Base-by-base conservation (phyloP, 2,888 invertebrate species). In the Hemithea aestivaria region DNA sequence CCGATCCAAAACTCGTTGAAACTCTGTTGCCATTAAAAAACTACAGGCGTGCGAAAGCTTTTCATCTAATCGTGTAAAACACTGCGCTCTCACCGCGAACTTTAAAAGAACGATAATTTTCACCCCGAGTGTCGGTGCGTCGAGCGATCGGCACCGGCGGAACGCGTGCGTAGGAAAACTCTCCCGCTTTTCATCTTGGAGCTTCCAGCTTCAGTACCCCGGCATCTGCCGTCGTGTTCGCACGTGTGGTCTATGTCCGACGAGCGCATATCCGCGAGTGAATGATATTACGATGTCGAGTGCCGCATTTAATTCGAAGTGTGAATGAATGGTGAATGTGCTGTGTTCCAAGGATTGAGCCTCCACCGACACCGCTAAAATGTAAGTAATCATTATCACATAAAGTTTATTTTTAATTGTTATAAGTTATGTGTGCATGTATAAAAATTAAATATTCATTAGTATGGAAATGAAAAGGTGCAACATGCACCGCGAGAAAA, bases 261-360 rank as follows among this genome's bases (percentile, higher is more conserved):
- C 45, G 56, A 45, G 43, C 33, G 45, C 58, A 58, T 53, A 60
- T 45, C 40, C 65, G 73, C 66, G 71, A 69, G 68, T 73, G 72
- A 54, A 62, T 66, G 48, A 60, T 48, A 63, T 70, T 72, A 72
- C 81, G 80, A 81, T 78, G 78, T 67, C 63, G 53, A 63, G 73
- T 73, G 73, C 49, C 56, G 62, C 63, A 62, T 60, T 59, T 52
- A 59, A 57, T 62, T 65, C 52, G 40, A 64, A 60, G 70, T 72
- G 75, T 67, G 64, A 56, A 56, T 58, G 56, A 56, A 56, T 58
- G 56, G 69, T 79, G 78, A 67, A 68, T 68, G 70, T 51, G 60
- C 68, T 81, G 77, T 67, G 68, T 74, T 70, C 47, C 57, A 60
- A 52, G 54, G 53, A 53, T 50, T 48, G 38, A 45, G 36, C 38